Percentiles rank a stretch among this genome's conserved stretches.
Conservation (phyloP, 35 echinoderm and acorn worm genomes). For the Heliocidaris tuberculata region DNA sequence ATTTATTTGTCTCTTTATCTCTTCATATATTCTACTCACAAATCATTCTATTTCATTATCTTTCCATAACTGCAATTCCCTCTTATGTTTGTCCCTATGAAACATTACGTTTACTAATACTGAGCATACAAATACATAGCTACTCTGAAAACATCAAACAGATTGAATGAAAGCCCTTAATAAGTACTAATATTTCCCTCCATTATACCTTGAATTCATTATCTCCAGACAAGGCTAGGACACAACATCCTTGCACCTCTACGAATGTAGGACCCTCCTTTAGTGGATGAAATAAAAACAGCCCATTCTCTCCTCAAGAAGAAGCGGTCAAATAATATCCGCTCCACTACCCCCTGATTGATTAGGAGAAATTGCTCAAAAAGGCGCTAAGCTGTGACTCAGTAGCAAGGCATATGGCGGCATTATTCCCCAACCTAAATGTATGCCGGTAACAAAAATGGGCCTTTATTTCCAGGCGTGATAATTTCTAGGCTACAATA, state of each 20-base stretch:
- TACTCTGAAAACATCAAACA: not conserved
- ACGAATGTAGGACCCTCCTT: not conserved
- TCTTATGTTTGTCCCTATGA: too few relatives aligned
- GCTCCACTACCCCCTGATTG: not conserved
- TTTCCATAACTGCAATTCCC: too few relatives aligned
- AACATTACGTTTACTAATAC: too few relatives aligned
- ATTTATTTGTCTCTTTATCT: not conserved
- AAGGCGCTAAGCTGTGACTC: conserved; percentile 41
- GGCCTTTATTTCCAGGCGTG: not conserved
- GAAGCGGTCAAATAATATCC: not conserved
- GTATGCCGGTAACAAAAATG: not conserved
- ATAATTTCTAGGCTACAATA: not conserved
- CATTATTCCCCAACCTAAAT: not conserved
- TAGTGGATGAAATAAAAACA: not conserved
- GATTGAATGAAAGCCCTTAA: not conserved
- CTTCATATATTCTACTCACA: not conserved
- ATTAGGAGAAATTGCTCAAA: conserved; percentile 42
- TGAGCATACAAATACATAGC: too few relatives aligned
- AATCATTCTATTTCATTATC: not conserved
- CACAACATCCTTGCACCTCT: not conserved
- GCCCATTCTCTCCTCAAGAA: not conserved
- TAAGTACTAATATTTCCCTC: not conserved
- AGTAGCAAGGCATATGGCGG: conserved; percentile 35
- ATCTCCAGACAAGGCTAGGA: not conserved
- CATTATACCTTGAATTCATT: not conserved